Evolutionary conservation across 2,888 invertebrate species (phyloP).

Genomic region (Agrotis puta): DNA sequence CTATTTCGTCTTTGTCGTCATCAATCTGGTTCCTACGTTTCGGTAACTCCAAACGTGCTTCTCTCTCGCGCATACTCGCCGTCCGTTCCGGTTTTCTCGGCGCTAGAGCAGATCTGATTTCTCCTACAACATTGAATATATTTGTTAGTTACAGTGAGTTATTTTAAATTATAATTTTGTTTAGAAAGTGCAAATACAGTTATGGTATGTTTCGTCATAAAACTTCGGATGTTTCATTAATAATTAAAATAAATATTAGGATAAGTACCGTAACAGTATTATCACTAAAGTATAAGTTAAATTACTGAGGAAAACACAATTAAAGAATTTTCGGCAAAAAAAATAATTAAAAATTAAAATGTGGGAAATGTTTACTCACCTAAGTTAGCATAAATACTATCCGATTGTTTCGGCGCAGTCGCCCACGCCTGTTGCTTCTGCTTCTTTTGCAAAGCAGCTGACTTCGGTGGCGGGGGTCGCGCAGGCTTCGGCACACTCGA

Average conservation of each 20-base stretch:
- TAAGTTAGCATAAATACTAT: constrained; percentile 95
- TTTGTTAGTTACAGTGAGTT: constrained; percentile 52
- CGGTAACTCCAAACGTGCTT: constrained; percentile 92
- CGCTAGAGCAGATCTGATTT: constrained; percentile 95
- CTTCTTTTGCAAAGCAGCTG: constrained; percentile 92
- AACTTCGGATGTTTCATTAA: constrained; percentile 6
- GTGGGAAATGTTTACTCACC: constrained; percentile 86
- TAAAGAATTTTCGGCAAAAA: not conserved
- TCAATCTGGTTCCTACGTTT: constrained; percentile 87
- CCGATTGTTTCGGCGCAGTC: constrained; percentile 80
- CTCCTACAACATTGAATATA: constrained; percentile 90
- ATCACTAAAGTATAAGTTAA: not conserved
- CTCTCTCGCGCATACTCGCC: constrained; percentile 96
- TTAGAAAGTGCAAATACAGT: constrained; percentile 29
- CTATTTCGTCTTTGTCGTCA: constrained; percentile 89
- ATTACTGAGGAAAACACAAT: too few relatives aligned
- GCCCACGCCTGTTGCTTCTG: constrained; percentile 90
- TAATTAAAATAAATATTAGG: not conserved
- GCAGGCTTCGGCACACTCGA: constrained; percentile 92
- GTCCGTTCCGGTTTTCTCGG: constrained; percentile 96
- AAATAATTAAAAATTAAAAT: not conserved
- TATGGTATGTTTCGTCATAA: constrained; percentile 16
- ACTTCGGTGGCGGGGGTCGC: constrained; percentile 94
- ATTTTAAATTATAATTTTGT: constrained; percentile 42
- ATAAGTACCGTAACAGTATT: not conserved